phyloP scores from a whole-genome alignment of 53 echinoderm and acorn worm species.

The Holothuria scabra region DNA sequence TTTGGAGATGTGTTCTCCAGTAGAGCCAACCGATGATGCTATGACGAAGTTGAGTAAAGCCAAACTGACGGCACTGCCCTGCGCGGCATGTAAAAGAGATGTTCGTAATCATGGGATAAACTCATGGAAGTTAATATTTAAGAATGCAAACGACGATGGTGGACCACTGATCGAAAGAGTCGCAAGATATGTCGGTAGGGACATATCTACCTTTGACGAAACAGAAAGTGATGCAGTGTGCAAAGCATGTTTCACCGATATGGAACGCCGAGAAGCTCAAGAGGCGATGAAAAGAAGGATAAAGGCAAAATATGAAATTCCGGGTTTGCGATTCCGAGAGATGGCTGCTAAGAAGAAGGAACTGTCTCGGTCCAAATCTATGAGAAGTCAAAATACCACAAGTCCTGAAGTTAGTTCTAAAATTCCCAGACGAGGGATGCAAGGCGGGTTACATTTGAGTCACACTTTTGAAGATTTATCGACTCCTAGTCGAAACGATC shows the following conservation, averaged over 20 bases:
- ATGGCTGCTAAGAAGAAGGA: too few relatives aligned
- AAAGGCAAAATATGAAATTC: slow-evolving; percentile 6
- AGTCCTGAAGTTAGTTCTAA: too few relatives aligned
- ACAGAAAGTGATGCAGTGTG: background rate
- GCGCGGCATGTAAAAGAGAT: slow-evolving; percentile 15
- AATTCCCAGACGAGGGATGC: background rate
- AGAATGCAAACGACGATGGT: background rate
- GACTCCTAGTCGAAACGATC: background rate
- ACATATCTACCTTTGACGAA: background rate
- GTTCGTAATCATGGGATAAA: slow-evolving; percentile 24
- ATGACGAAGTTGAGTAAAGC: slow-evolving; percentile 24
- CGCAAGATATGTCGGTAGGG: slow-evolving; percentile 6
- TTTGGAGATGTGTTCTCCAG: background rate
- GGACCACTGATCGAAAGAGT: slow-evolving; percentile 1
- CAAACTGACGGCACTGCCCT: slow-evolving; percentile 24
- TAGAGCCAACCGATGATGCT: slow-evolving; percentile 15
- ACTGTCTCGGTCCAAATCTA: too few relatives aligned
- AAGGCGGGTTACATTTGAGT: background rate
- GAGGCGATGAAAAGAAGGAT: background rate
- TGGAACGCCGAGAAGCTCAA: slow-evolving; percentile 33
- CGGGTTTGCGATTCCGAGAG: background rate
- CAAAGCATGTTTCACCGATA: background rate
- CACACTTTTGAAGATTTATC: background rate
- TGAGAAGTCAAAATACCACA: too few relatives aligned
- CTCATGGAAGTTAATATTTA: slow-evolving; percentile 14